Evolutionary conservation across 2,797 vertebrate genomes (phyloP).

Genomic region (Capromys pilorides): DNA sequence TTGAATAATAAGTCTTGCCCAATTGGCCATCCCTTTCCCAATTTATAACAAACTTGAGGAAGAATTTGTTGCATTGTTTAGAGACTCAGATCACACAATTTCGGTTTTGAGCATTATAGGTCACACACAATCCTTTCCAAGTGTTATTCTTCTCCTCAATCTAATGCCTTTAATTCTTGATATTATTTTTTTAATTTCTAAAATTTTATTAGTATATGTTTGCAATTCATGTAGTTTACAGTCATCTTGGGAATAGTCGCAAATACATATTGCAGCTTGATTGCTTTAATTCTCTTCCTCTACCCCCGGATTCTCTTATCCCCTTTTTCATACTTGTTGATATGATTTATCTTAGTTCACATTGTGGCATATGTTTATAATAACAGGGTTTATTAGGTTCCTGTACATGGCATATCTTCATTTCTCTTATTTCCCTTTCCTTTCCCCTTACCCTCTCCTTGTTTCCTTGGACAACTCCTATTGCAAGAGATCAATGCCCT

Average conservation of each 20-base stretch:
- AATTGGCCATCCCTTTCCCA: constrained; percentile 26
- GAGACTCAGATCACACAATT: background rate
- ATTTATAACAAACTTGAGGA: constrained; percentile 26
- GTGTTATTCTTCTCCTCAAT: background rate
- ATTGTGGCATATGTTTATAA: background rate
- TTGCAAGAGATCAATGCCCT: background rate
- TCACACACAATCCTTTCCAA: background rate
- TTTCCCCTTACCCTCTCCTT: background rate
- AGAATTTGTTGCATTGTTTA: constrained; percentile 43
- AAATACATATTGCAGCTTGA: background rate
- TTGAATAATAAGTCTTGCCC: constrained; percentile 47
- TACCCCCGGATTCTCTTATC: background rate
- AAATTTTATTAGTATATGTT: background rate
- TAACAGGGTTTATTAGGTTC: background rate
- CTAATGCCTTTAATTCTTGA: background rate
- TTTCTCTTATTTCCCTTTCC: background rate
- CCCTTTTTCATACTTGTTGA: background rate
- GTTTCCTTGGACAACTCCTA: background rate
- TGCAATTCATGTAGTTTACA: background rate
- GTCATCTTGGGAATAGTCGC: background rate
- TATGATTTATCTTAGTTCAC: background rate
- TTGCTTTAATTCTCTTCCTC: background rate
- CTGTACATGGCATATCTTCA: background rate
- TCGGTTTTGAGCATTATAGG: background rate
- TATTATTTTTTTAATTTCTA: background rate